phyloP scores from a whole-genome alignment of 2,888 invertebrate species.

The Bibio marci region DNA sequence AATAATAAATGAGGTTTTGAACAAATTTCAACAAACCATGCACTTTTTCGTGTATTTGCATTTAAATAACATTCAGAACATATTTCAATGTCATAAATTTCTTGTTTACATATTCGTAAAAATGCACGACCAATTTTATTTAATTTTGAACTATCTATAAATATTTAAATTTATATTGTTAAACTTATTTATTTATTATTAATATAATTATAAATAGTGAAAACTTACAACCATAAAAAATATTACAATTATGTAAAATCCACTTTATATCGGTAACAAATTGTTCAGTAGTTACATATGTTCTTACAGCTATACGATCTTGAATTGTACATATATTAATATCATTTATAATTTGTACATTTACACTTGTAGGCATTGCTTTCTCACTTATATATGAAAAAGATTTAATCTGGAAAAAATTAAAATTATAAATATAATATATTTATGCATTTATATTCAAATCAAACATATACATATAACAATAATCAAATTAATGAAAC shows the following conservation, averaged over 20 bases:
- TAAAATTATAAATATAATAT: constrained; percentile 5
- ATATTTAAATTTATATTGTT: constrained; percentile 4
- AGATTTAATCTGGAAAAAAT: constrained; percentile 47
- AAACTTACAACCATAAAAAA: constrained; percentile 72
- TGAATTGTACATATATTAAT: constrained; percentile 68
- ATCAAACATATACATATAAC: too few relatives aligned
- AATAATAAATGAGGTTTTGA: constrained; percentile 76
- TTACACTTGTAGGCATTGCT: constrained; percentile 53
- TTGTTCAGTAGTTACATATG: constrained; percentile 75
- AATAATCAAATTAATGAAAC: too few relatives aligned
- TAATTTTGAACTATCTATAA: constrained; percentile 56
- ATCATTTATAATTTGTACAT: constrained; percentile 69
- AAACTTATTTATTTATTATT: not conserved
- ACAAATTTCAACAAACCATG: constrained; percentile 89
- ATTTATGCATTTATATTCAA: too few relatives aligned
- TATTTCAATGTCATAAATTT: constrained; percentile 82
- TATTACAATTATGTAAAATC: constrained; percentile 85
- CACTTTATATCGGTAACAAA: constrained; percentile 83
- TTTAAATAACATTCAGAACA: constrained; percentile 84
- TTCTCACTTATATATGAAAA: constrained; percentile 62
- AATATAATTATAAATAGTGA: not conserved
- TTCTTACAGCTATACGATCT: constrained; percentile 52
- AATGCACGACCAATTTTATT: constrained; percentile 60
- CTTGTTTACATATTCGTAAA: constrained; percentile 69
- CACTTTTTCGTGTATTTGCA: constrained; percentile 60